These are phyloP conservation scores for Panopea generosa DNA, from an alignment of 2,888 invertebrate species.

Conservation along the genomic window DNA sequence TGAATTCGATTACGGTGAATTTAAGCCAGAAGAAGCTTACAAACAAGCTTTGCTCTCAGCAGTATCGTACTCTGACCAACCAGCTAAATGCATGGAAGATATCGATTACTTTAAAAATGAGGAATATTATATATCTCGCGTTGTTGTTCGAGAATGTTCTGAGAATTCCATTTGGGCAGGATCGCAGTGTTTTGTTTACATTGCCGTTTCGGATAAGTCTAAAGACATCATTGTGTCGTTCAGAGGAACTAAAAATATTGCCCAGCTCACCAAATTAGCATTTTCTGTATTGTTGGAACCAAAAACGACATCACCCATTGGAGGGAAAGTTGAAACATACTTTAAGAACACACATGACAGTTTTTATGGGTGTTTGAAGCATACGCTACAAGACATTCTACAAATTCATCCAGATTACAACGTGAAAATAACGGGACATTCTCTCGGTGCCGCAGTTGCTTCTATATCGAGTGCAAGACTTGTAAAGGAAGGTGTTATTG, in stretches of 20 bases:
- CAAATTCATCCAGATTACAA: conserved; percentile 35
- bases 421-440: conserved; percentile 53
- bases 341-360: conserved; percentile 41
- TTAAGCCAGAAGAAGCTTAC: conserved; percentile 40
- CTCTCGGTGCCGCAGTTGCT: conserved; percentile 54
- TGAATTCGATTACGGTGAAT: conserved; percentile 1
- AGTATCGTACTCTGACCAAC: conserved; percentile 45
- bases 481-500: conserved; percentile 36
- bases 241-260: conserved; percentile 40
- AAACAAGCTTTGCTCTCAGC: conserved; percentile 42
- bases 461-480: conserved; percentile 47
- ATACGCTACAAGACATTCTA: conserved; percentile 13
- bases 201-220: conserved; percentile 31
- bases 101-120: too few species aligned
- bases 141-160: too few species aligned
- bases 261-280: conserved; percentile 46
- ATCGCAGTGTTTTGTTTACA: conserved; percentile 38
- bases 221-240: conserved; percentile 50
- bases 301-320: conserved; percentile 19
- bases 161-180: too few species aligned
- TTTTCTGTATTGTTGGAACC: conserved; percentile 19
- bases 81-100: conserved; percentile 26
- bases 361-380: conserved; percentile 30
- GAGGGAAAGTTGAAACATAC: conserved; percentile 51
- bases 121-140: too few species aligned